Evolutionary conservation across 2,888 invertebrate species (phyloP).

Genomic region (Drosophila parthenogenetica): DNA sequence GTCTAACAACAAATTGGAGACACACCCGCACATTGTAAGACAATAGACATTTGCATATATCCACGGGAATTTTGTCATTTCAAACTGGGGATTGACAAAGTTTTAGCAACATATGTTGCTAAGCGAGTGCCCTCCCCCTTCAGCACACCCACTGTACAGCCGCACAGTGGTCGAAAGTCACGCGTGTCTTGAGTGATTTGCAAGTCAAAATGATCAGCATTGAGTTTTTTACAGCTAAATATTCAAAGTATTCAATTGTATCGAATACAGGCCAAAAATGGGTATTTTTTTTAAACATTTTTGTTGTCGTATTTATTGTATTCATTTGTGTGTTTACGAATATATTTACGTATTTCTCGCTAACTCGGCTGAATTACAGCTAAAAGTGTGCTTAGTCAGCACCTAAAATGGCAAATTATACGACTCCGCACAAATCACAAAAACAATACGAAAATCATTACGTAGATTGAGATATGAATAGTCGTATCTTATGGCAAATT

Average conservation of each 20-base stretch:
- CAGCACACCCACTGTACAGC: background rate
- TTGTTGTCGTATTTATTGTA: background rate
- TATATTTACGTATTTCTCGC: conserved; percentile 51
- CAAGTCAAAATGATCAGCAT: conserved; percentile 59
- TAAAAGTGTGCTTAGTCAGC: conserved; percentile 69
- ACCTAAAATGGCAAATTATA: conserved; percentile 47
- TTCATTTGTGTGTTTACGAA: conserved; percentile 20
- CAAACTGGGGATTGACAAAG: conserved; percentile 38
- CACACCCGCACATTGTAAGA: conserved; percentile 60
- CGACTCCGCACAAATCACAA: conserved; percentile 29
- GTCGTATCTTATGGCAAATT: conserved; percentile 12
- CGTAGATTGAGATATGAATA: conserved; percentile 29
- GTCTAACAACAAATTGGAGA: conserved; percentile 22
- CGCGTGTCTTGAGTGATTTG: conserved; percentile 58
- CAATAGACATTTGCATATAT: conserved; percentile 52
- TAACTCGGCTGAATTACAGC: conserved; percentile 69
- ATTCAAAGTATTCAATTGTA: conserved; percentile 58
- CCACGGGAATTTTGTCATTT: conserved; percentile 36
- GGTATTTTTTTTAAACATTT: conserved; percentile 26
- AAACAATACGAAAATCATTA: conserved; percentile 35
- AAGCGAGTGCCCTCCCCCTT: background rate
- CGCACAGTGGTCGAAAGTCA: conserved; percentile 14
- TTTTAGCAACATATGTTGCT: conserved; percentile 19
- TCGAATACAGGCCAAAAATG: conserved; percentile 39
- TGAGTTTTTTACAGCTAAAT: conserved; percentile 38